These are phyloP conservation scores for Antheraea mylitta DNA, from an alignment of 1,140 invertebrate genomes.

Conservation along the genomic window DNA sequence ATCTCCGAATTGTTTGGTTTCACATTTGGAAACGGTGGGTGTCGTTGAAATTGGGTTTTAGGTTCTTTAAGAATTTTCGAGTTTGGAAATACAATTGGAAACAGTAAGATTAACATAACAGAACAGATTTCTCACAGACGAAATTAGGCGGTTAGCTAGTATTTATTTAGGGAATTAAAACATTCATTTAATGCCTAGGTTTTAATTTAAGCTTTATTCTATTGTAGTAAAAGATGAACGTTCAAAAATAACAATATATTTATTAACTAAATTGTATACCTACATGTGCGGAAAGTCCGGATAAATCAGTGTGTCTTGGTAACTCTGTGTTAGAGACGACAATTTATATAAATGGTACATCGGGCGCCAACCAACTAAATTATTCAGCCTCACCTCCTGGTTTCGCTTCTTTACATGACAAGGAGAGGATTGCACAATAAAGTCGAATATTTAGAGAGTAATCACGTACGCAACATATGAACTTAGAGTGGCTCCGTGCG, in stretches of 20 bases:
- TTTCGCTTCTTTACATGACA: constrained; percentile 57
- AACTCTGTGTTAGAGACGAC: constrained; percentile 41
- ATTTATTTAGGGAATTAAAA: too few relatives aligned
- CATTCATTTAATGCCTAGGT: too few relatives aligned
- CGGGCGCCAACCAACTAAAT: constrained; percentile 55
- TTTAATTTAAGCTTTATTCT: too few relatives aligned
- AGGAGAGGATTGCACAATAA: constrained; percentile 66
- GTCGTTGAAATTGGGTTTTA: too few relatives aligned
- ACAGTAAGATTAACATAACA: too few relatives aligned
- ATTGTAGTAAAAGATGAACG: background rate
- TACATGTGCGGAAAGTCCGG: background rate
- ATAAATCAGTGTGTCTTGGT: background rate
- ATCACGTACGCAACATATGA: constrained; percentile 58
- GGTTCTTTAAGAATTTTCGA: too few relatives aligned
- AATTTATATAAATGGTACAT: constrained; percentile 72
- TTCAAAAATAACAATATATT: background rate
- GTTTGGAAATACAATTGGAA: too few relatives aligned
- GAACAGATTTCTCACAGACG: too few relatives aligned
- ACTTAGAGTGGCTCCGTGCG: constrained; percentile 36
- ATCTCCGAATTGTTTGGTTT: too few relatives aligned
- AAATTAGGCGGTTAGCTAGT: too few relatives aligned
- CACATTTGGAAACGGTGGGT: too few relatives aligned
- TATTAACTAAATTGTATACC: too few relatives aligned
- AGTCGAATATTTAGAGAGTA: constrained; percentile 70
- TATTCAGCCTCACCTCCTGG: constrained; percentile 57